Base-by-base conservation (phyloP, 2,797 vertebrate species). In the Calcarius lapponicus region DNA sequence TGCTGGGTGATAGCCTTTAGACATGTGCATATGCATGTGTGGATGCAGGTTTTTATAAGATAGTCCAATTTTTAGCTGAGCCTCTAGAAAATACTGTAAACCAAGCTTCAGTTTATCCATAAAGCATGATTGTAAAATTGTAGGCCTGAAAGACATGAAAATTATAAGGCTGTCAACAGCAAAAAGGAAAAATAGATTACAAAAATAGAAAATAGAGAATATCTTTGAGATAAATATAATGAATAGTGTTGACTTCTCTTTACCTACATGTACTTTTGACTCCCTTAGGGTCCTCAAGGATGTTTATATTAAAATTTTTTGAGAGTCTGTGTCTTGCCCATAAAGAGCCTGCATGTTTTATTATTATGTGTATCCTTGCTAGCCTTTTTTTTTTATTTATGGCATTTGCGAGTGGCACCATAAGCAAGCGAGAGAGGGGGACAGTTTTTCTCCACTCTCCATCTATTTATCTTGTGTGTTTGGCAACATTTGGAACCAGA, bases 401-500 rank as follows among this genome's bases (percentile, higher is more conserved):
- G n/a, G 17, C 53, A 54, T 80, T 90, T 88, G 40, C 51, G 86
- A 91, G 40, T 90, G 48, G 51, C 62, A 86, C 73, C 64, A 69
- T 58, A 92, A 94, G 75, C 17, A 54, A 88, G 29, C 0, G 2
- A 78, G 65, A 80, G 69, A 87, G 42, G 1, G 42, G 89, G 76
- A 90, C 62, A 93, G 51, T 79, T 85, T 91, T 92, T 72, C 70
- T 94, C 66, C 62, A 14, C 40, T 82, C 45, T 84, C 51, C 38
- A 1, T 65, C 73, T 92, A 60, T 89, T 96, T 92, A 93, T 96
- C 76, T 84, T 72, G 26, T 43, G 16, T 72, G 80, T 95, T 94
- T 94, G 93, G 92, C 85, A 95, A 93, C 85, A 73, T 90, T 92
- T 97, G 91, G 87, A 95, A 56, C 7, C 51, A 78, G 69, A 93